Conservation (phyloP, 2,797 vertebrate genomes). For the Myotis myotis region DNA sequence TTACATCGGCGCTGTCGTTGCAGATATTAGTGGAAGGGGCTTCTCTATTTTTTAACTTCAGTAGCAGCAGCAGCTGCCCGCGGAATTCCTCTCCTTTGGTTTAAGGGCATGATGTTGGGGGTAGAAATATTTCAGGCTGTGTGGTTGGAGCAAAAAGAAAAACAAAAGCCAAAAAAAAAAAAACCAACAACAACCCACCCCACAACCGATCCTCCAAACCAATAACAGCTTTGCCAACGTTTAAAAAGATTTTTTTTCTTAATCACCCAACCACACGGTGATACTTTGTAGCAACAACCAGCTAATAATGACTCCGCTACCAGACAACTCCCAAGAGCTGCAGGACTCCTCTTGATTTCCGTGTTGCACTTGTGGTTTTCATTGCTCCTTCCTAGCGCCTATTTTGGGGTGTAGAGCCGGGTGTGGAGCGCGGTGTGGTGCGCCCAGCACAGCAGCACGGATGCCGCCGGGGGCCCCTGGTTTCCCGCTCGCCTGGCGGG, state of each 20-base stretch:
- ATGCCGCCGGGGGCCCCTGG: conserved; percentile 40
- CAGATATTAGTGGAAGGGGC: conserved; percentile 62
- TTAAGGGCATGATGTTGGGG: conserved; percentile 51
- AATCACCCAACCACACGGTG: conserved; percentile 65
- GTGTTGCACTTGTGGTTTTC: conserved; percentile 73
- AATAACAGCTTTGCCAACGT: conserved; percentile 65
- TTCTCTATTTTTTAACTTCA: conserved; percentile 59
- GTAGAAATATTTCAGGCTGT: conserved; percentile 64
- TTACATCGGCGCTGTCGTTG: conserved; percentile 73
- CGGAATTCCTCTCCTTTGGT: conserved; percentile 57
- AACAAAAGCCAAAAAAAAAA: conserved; percentile 42
- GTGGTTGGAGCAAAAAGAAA: conserved; percentile 73
- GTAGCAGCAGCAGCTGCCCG: conserved; percentile 57
- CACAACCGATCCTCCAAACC: conserved; percentile 49
- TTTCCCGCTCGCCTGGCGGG: conserved; percentile 33
- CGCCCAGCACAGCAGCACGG: conserved; percentile 4
- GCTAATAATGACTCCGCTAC: conserved; percentile 57
- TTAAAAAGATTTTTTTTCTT: conserved; percentile 40
- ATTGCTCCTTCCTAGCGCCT: conserved; percentile 75
- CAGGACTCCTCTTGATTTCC: conserved; percentile 62
- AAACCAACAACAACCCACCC: background rate
- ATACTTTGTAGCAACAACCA: conserved; percentile 67
- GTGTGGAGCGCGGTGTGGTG: conserved; percentile 30
- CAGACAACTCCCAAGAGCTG: conserved; percentile 60
- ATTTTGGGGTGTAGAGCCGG: conserved; percentile 64